Percentiles rank a stretch among this genome's conserved stretches.
These are phyloP conservation scores for Macrochelys suwanniensis DNA, from an alignment of 2,797 vertebrate species.

Conservation along the genomic window DNA sequence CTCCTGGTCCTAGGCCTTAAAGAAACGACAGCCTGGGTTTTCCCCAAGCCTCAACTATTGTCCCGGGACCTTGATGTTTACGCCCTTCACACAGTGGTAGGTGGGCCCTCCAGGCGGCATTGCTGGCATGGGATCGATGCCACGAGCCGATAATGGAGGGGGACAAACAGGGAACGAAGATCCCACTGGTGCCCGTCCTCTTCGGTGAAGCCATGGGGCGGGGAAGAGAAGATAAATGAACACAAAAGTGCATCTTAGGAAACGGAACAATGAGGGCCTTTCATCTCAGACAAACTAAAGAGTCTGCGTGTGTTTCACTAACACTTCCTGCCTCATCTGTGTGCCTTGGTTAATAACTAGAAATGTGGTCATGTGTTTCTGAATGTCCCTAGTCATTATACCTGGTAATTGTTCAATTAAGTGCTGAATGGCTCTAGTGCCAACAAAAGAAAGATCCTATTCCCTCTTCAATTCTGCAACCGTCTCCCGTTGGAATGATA, in stretches of 20 bases:
- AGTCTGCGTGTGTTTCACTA: not conserved
- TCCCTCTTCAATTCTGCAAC: not conserved
- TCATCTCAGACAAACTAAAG: not conserved
- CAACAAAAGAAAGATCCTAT: not conserved
- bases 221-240: not conserved
- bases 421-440: fast-evolving
- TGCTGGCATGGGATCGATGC: not conserved
- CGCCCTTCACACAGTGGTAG: not conserved
- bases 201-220: not conserved
- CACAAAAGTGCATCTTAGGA: not conserved
- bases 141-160: not conserved
- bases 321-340: not conserved
- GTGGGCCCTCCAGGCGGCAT: not conserved
- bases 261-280: not conserved
- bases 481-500: not conserved
- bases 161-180: not conserved
- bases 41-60: not conserved
- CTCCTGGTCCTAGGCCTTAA: not conserved
- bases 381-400: not conserved
- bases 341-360: not conserved
- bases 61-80: not conserved
- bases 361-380: not conserved
- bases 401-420: fast-evolving
- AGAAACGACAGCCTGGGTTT: not conserved
- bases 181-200: not conserved